phyloP scores from a whole-genome alignment of 1,140 invertebrate genomes.

The Antheraea pernyi region DNA sequence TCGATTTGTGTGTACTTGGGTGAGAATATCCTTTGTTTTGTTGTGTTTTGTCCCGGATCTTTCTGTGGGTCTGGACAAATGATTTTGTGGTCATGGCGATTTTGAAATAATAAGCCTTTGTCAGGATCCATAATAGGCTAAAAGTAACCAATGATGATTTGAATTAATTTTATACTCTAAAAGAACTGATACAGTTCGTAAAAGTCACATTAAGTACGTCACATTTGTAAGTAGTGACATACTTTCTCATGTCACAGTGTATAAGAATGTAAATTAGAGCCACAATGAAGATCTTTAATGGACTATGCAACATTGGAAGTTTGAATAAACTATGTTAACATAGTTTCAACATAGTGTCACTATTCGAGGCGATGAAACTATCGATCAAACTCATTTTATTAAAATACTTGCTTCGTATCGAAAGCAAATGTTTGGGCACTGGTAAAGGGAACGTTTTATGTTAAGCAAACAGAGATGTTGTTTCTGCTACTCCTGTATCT shows the following conservation, averaged over 20 bases:
- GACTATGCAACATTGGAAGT: conserved; percentile 19
- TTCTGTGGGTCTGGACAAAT: conserved; percentile 79
- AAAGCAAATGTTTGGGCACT: conserved; percentile 16
- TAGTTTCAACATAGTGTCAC: conserved; percentile 27
- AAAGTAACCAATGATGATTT: not conserved
- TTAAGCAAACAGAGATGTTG: conserved; percentile 12
- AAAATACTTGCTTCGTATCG: conserved; percentile 4
- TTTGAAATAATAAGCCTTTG: conserved; percentile 83
- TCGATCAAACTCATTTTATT: not conserved
- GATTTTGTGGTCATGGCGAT: conserved; percentile 81
- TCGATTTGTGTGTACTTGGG: conserved; percentile 80
- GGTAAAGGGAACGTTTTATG: conserved; percentile 22
- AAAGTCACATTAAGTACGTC: no score
- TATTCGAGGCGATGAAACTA: not conserved
- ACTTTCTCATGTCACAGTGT: not conserved
- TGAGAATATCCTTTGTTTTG: conserved; percentile 74
- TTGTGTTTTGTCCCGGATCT: conserved; percentile 78
- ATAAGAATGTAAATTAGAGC: not conserved
- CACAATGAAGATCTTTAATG: not conserved
- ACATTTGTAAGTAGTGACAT: not conserved
- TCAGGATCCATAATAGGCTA: conserved; percentile 83
- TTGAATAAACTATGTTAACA: conserved; percentile 17
- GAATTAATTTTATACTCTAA: not conserved
- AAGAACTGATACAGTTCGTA: no score
- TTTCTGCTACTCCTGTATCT: not conserved